These are phyloP conservation scores for Heteromyza rotundicornis DNA, from an alignment of 2,888 invertebrate species.

Conservation along the genomic window DNA sequence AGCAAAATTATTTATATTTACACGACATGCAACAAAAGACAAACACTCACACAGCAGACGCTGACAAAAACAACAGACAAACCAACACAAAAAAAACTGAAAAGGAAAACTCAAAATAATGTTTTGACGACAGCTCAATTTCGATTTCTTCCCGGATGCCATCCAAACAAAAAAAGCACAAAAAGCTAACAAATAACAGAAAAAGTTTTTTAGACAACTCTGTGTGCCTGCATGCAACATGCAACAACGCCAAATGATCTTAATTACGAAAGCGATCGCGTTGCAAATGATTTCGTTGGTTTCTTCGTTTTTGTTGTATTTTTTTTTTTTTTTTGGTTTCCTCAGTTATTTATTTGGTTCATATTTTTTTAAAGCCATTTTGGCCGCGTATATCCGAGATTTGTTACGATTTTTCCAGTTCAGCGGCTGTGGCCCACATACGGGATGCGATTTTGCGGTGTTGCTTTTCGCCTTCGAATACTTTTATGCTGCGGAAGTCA, in stretches of 20 bases:
- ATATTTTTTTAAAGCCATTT: not conserved
- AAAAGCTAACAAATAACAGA: too few relatives aligned
- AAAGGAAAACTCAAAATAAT: not conserved
- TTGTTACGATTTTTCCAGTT: not conserved
- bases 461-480: not conserved
- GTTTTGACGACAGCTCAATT: not conserved
- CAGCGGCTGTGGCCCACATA: not conserved
- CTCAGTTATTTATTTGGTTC: not conserved
- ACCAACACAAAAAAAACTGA: too few relatives aligned
- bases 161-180: too few relatives aligned
- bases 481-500: not conserved
- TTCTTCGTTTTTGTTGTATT: not conserved
- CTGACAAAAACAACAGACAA: too few relatives aligned
- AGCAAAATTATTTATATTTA: not conserved
- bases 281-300: too few relatives aligned
- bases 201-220: too few relatives aligned
- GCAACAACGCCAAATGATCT: not conserved
- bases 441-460: not conserved
- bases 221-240: conserved; percentile 1
- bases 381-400: not conserved
- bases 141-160: not conserved
- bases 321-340: not conserved
- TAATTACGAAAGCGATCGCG: not conserved
- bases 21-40: too few relatives aligned
- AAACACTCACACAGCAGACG: too few relatives aligned